A percentile compares a stretch with the other conserved stretches of the same genome.
phyloP scores from a whole-genome alignment of 2,113 vertebrate genomes.

The Theristicus caerulescens region DNA sequence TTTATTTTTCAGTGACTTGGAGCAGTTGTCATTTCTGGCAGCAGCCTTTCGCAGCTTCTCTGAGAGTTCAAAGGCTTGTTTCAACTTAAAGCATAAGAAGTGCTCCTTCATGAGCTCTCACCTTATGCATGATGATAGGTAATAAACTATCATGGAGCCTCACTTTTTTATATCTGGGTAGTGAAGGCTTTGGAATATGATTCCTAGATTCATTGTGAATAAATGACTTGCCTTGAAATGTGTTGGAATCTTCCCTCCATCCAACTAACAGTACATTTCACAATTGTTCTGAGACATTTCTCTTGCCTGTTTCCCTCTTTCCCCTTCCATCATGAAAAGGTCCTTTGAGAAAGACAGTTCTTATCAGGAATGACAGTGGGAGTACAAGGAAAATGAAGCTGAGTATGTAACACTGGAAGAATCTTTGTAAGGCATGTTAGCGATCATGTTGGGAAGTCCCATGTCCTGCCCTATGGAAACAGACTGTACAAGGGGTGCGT shows the following conservation, averaged over 20 bases:
- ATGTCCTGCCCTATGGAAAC: background rate
- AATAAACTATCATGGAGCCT: slow-evolving; percentile 44
- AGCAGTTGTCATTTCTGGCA: slow-evolving; percentile 53
- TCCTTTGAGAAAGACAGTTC: background rate
- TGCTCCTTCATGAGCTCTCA: slow-evolving; percentile 58
- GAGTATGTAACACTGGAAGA: background rate
- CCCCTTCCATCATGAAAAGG: background rate
- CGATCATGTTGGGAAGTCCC: background rate
- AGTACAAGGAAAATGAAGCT: background rate
- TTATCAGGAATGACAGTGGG: background rate
- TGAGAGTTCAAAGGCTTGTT: slow-evolving; percentile 40
- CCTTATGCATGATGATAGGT: slow-evolving; percentile 43
- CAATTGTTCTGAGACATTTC: background rate
- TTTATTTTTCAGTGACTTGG: slow-evolving; percentile 42
- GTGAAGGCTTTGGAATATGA: background rate
- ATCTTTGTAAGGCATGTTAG: background rate
- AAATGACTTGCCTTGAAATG: background rate
- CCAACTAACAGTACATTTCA: background rate
- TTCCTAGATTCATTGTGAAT: background rate
- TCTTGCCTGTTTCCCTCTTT: background rate
- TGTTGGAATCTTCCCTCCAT: background rate
- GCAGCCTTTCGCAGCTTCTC: slow-evolving; percentile 38
- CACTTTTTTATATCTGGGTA: background rate
- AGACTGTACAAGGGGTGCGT: background rate
- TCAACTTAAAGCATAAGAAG: slow-evolving; percentile 53